Evolutionary conservation across 2,888 invertebrate genomes (phyloP).

Genomic region (Leptinotarsa haldemani): DNA sequence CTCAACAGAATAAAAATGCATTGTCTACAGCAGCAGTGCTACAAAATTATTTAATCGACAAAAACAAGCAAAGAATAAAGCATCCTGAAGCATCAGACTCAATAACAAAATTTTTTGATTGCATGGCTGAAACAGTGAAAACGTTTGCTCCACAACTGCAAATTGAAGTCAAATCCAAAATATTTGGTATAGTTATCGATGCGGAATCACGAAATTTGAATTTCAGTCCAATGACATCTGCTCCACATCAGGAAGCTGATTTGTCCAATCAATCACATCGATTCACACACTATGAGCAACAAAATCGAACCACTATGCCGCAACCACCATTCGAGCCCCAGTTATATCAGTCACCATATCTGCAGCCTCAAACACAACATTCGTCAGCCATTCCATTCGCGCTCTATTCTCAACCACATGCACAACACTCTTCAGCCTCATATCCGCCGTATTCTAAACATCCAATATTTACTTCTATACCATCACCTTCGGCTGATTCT

Average conservation of each 20-base stretch:
- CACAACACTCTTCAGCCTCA: slow-evolving; percentile 10
- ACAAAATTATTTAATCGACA: too few relatives aligned
- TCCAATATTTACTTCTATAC: background rate
- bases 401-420: slow-evolving; percentile 10
- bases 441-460: slow-evolving; percentile 18
- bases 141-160: background rate
- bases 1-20: background rate
- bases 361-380: slow-evolving; percentile 14
- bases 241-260: background rate
- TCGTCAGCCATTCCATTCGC: background rate
- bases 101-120: slow-evolving; percentile 15
- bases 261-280: slow-evolving; percentile 4
- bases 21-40: slow-evolving; percentile 15
- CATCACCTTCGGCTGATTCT: background rate
- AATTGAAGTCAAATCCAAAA: slow-evolving; percentile 18
- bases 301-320: background rate
- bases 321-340: slow-evolving; percentile 5
- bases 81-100: background rate
- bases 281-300: slow-evolving; percentile 4
- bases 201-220: slow-evolving; percentile 17
- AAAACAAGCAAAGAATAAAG: background rate
- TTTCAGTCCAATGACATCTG: background rate
- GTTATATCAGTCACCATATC: slow-evolving; percentile 10
- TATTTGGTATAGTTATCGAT: slow-evolving; percentile 5
- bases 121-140: slow-evolving; percentile 11